Evolutionary conservation across 1,140 invertebrate species (phyloP).

Genomic region (Dreissena rostriformis): DNA sequence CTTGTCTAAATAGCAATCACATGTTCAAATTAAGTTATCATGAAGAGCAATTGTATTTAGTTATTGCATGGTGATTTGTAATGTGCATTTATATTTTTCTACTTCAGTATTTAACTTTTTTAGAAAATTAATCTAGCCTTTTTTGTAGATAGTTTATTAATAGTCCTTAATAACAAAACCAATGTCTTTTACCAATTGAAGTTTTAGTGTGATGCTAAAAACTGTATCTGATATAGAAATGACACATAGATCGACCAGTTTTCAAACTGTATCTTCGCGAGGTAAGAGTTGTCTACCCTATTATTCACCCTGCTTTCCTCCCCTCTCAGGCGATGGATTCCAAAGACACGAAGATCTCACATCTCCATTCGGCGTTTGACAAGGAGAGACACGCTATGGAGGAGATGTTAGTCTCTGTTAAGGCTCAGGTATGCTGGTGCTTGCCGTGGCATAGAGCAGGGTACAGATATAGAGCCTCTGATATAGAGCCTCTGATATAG

Average conservation of each 20-base stretch:
- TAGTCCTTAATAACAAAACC: no score
- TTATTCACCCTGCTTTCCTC: constrained; percentile 21
- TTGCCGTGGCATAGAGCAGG: not conserved
- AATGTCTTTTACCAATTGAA: not conserved
- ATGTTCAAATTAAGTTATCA: no score
- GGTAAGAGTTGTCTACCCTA: constrained; percentile 39
- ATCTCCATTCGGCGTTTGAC: constrained; percentile 66
- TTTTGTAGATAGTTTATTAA: no score
- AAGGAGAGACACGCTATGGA: constrained; percentile 68
- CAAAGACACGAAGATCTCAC: constrained; percentile 60
- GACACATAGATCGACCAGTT: constrained; percentile 5
- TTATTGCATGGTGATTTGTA: no score
- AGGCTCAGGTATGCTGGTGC: constrained; percentile 60
- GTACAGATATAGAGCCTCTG: no score
- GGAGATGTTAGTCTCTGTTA: constrained; percentile 61
- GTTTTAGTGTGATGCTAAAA: not conserved
- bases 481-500: no score
- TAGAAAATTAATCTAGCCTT: no score
- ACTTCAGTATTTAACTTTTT: no score
- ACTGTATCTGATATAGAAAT: not conserved
- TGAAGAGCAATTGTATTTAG: no score
- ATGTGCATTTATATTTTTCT: no score
- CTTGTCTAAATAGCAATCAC: no score
- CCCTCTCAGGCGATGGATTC: constrained; percentile 60
- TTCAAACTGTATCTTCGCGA: not conserved